A percentile compares a stretch with the other conserved stretches of the same genome.
phyloP scores from a whole-genome alignment of 2,888 invertebrate species.

The Poecilus cupreus region DNA sequence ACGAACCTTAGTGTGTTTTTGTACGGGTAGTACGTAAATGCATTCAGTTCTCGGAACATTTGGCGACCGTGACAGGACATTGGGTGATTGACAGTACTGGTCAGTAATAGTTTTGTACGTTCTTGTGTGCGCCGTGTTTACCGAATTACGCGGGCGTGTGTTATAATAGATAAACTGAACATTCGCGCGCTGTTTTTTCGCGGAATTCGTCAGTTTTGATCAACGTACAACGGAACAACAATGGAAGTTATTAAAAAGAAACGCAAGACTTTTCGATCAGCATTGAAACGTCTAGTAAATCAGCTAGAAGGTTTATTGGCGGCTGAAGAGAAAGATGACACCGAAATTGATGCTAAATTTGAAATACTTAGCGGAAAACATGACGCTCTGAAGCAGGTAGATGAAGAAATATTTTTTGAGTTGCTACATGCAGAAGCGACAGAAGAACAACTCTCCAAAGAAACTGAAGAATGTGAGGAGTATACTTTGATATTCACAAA shows the following conservation, averaged over 20 bases:
- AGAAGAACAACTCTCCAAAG: constrained; percentile 18
- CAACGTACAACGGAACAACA: not conserved
- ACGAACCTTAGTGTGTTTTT: no score
- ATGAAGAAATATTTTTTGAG: not conserved
- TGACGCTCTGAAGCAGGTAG: constrained; percentile 8
- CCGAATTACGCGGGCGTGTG: no score
- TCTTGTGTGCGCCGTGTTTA: no score
- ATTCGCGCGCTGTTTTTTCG: not conserved
- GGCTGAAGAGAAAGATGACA: not conserved
- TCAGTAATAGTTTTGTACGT: no score
- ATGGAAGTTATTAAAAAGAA: constrained; percentile 59
- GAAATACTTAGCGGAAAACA: constrained; percentile 38
- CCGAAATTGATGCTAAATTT: not conserved
- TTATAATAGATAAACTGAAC: no score
- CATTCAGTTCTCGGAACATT: not conserved
- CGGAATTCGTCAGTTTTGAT: not conserved
- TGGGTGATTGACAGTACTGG: not conserved
- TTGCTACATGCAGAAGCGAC: not conserved
- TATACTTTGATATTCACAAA: not conserved
- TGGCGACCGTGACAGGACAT: constrained; percentile 52
- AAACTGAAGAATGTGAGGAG: constrained; percentile 51
- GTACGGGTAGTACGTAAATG: no score
- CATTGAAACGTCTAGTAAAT: constrained; percentile 41
- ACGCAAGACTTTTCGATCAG: constrained; percentile 50
- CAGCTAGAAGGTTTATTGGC: constrained; percentile 48